These are phyloP conservation scores for Parauchenoglanis punctatus DNA, from an alignment of 2,797 vertebrate species.

Conservation along the genomic window DNA sequence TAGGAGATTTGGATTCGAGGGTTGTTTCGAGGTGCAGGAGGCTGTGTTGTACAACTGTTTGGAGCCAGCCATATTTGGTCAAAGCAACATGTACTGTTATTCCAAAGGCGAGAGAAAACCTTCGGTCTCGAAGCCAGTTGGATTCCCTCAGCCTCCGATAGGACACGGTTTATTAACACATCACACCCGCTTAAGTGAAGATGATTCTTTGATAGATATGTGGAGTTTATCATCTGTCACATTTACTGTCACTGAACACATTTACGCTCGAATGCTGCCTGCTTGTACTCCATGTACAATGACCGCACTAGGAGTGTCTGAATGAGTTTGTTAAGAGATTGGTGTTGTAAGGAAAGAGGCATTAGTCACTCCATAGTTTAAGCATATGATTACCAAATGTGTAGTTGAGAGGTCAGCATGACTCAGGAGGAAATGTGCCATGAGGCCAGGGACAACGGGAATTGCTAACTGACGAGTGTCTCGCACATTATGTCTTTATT, in stretches of 20 bases:
- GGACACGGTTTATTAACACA: conserved; percentile 39
- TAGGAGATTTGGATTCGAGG: conserved; percentile 57
- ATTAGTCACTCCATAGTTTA: conserved; percentile 24
- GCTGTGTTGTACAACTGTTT: conserved; percentile 61
- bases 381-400: conserved; percentile 43
- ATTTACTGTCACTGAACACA: neutral
- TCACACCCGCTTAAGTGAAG: conserved; percentile 19
- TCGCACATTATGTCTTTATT: neutral
- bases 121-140: conserved; percentile 64
- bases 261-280: neutral
- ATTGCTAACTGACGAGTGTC: neutral
- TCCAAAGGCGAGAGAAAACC: conserved; percentile 61
- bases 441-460: neutral
- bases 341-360: neutral
- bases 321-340: conserved; percentile 18
- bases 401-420: conserved; percentile 25
- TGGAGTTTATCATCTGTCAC: neutral
- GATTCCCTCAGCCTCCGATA: conserved; percentile 51
- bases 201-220: neutral
- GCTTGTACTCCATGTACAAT: neutral
- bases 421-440: conserved; percentile 35
- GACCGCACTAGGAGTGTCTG: conserved; percentile 1
- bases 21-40: conserved; percentile 55
- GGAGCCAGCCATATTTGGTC: conserved; percentile 80
- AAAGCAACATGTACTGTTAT: conserved; percentile 69